Base-by-base conservation (phyloP, 2,888 invertebrate genomes). In the Hoplodrina blanda region DNA sequence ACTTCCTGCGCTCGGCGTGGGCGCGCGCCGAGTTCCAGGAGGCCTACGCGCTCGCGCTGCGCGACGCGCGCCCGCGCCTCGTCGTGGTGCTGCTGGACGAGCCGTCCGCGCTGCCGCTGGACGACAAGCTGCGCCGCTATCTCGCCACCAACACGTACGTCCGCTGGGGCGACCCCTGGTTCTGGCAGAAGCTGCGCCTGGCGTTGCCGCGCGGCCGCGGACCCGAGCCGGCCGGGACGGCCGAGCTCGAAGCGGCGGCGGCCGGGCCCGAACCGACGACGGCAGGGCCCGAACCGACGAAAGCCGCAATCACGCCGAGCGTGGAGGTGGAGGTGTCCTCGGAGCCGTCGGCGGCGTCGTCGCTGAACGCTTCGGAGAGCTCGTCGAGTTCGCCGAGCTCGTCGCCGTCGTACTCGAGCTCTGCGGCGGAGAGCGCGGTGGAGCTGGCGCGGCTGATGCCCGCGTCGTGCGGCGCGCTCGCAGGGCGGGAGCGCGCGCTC, bases 91-190 rank as follows among this genome's bases (percentile, higher is more conserved):
- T 97, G 19, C 97, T 98, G 65, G 89, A 85, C 65, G 83, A 70
- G 53, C 84, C 86, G 33, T 94, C 2, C 94, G 95, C 49, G 30
- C 96, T 97, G 41, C 93, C 96, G 73, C 93, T 98, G 70, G 98
- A 98, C 85, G 82, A 77, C 5, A 94, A 98, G 59, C 96, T 97
- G 87, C 96, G 97, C 0, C 79, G 84, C 57, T 98, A 98, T 88
- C 92, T 98, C 8, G 96, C 96, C 73, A 97, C 97, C 91, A 98
- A 98, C 89, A 98, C 98, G 0, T 98, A 98, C 87, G 96, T 98
- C 44, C 97, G 97, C 85, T 98, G 98, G 98, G 98, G 97, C 15
- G 98, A 98, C 88, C 97, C 97, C 11, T 97, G 97, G 97, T 98
- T 98, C 92, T 98, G 98, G 98, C 96, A 97, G 67, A 98, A 97